These are phyloP conservation scores for Zelostemma sp. DNA, from an alignment of 1,140 invertebrate species.

Conservation along the genomic window DNA sequence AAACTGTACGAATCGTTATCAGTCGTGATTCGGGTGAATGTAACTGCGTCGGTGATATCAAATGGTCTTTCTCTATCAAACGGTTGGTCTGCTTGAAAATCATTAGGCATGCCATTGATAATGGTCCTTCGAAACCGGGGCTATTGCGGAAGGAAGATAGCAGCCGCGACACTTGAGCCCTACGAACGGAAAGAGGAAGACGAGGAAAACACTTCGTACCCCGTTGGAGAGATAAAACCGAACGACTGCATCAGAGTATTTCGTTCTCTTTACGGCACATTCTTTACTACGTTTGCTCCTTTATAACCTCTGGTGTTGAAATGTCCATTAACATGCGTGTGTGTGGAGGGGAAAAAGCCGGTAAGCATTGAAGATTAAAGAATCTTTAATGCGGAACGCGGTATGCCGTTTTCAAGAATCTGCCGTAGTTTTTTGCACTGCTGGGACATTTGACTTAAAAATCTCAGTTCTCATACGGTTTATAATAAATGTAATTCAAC, in stretches of 20 bases:
- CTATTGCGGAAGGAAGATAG: slow-evolving; percentile 43
- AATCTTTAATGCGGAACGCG: slow-evolving; percentile 44
- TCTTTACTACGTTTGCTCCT: slow-evolving; percentile 55
- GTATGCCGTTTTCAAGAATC: slow-evolving; percentile 46
- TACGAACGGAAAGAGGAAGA: slow-evolving; percentile 41
- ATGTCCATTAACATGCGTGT: slow-evolving; percentile 40
- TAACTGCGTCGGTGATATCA: slow-evolving; percentile 20
- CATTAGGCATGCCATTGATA: slow-evolving; percentile 58
- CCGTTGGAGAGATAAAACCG: slow-evolving; percentile 53
- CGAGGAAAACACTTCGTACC: slow-evolving; percentile 40
- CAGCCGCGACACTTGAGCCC: slow-evolving; percentile 46
- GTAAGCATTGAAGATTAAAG: slow-evolving; percentile 42
- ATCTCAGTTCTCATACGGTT: too few species aligned
- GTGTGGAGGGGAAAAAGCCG: slow-evolving; percentile 38
- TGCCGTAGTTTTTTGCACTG: too few species aligned
- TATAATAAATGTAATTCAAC: too few species aligned
- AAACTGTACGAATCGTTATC: slow-evolving; percentile 13
- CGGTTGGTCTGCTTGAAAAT: slow-evolving; percentile 56
- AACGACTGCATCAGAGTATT: slow-evolving; percentile 54
- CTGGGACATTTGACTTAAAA: too few species aligned
- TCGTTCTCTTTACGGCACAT: slow-evolving; percentile 53
- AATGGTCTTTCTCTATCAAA: slow-evolving; percentile 29
- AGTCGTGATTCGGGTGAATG: slow-evolving; percentile 22
- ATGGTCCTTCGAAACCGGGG: slow-evolving; percentile 37
- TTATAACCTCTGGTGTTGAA: slow-evolving; percentile 39